Conservation (phyloP, 2,888 invertebrate species). For the Drosophila subsilvestris region DNA sequence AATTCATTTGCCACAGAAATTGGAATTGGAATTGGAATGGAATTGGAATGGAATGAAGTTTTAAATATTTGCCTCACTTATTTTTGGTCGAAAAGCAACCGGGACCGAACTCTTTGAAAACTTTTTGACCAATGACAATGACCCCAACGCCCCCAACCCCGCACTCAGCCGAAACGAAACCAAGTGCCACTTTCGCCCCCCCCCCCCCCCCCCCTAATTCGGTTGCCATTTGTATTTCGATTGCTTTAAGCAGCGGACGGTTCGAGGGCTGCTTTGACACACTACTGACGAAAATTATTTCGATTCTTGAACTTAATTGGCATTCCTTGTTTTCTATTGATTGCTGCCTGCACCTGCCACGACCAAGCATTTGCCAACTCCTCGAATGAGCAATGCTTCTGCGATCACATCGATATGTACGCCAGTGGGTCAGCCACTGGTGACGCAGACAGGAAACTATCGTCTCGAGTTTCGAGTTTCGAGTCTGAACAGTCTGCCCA, state of each 20-base stretch:
- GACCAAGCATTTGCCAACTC: not conserved
- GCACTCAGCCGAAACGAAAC: too few species aligned
- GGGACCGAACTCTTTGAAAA: slow-evolving; percentile 4
- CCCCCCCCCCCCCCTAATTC: too few species aligned
- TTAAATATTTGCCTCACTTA: slow-evolving; percentile 25
- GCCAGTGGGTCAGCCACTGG: not conserved
- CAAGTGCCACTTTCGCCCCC: not conserved
- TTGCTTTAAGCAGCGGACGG: not conserved
- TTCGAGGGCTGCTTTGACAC: slow-evolving; percentile 4
- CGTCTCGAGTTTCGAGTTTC: too few species aligned
- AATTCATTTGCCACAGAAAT: slow-evolving; percentile 24
- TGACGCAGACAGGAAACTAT: too few species aligned
- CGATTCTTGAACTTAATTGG: slow-evolving; percentile 22
- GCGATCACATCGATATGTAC: not conserved
- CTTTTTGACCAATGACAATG: slow-evolving; percentile 1
- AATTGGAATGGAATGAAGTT: not conserved
- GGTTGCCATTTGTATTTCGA: slow-evolving; percentile 18
- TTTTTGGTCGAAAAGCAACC: not conserved
- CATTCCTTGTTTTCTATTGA: slow-evolving; percentile 23
- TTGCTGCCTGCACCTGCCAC: not conserved
- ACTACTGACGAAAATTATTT: slow-evolving; percentile 22
- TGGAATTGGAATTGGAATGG: not conserved
- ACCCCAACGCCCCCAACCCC: too few species aligned
- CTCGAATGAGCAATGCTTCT: not conserved
- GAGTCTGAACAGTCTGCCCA: not conserved